These are phyloP conservation scores for Lymantria monacha DNA, from an alignment of 2,888 invertebrate species.

Conservation along the genomic window DNA sequence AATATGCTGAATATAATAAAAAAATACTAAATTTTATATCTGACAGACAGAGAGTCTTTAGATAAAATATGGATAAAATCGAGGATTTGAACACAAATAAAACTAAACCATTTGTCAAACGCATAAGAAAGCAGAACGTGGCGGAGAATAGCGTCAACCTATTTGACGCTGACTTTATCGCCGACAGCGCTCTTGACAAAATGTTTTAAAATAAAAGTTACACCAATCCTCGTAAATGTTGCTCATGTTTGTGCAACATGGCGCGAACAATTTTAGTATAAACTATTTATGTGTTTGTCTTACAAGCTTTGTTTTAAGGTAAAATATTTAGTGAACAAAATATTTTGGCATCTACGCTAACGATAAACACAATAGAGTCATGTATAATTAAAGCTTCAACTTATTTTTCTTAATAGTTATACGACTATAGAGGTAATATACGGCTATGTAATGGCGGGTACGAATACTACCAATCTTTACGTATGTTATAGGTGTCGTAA, in stretches of 20 bases:
- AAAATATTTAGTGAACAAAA: slow-evolving; percentile 8
- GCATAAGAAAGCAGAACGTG: slow-evolving; percentile 10
- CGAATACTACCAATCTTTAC: too few relatives aligned
- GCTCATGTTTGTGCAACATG: slow-evolving; percentile 12
- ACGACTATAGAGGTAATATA: too few relatives aligned
- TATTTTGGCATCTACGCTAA: slow-evolving; percentile 4
- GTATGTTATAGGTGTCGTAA: too few relatives aligned
- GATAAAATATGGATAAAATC: too few relatives aligned
- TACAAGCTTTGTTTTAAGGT: slow-evolving; percentile 6
- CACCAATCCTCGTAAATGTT: slow-evolving; percentile 11
- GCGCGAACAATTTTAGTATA: slow-evolving; percentile 6
- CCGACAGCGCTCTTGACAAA: slow-evolving; percentile 6
- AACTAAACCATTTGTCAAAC: slow-evolving; percentile 5
- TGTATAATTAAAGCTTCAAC: background rate
- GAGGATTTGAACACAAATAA: too few relatives aligned
- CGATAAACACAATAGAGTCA: background rate
- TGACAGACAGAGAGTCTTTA: too few relatives aligned
- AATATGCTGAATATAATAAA: too few relatives aligned
- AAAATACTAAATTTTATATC: too few relatives aligned
- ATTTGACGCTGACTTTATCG: slow-evolving; percentile 9
- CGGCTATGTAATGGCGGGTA: too few relatives aligned
- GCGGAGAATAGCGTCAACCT: slow-evolving; percentile 13
- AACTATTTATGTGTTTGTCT: slow-evolving; percentile 8
- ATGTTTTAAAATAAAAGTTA: slow-evolving; percentile 13
- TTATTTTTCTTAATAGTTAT: background rate